Base-by-base conservation (phyloP, 1,140 invertebrate species). In the Pogonomyrmex barbatus region DNA sequence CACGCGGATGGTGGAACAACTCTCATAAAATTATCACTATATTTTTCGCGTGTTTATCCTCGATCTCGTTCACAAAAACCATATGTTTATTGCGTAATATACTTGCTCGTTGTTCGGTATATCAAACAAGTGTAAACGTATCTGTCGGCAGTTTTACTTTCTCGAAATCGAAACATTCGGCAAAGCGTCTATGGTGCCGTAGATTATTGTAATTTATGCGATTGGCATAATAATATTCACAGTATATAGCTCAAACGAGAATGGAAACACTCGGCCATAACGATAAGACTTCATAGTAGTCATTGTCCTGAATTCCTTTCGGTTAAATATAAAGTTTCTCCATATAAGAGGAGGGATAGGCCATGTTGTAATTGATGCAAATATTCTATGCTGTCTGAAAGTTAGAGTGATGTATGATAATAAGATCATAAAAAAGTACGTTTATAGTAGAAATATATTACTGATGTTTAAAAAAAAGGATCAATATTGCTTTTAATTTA, bases 231-330 rank as follows among this genome's bases (percentile, higher is more conserved):
- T 65, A 78, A 47, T 63, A 24, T 83, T n/a, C 68, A 39, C 17
- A 12, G 4, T 50, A 50, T 50, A 50, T 47, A 73, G 17, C 56
- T 36, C 42, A 71, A 73, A 67, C 50, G 65, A 60, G 78, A 70
- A 70, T 70, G 65, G 63, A 81, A 70, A 83, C 54, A 33, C 52
- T 75, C 54, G 68, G 54, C 54, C 79, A 67, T 82, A 73, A 82
- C 79, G 54, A 82, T 82, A 82, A 82, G 67, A 14, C 54, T 56
- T 83, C 58, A 62, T 83, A 50, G 68, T 62, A 83, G 79, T 83
- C 79, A 83, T 83, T 83, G 79, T 83, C 54, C 79, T 83, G 79
- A 83, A 83, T 83, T 86, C 75, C 81, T 87, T 84, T 87, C 63
- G 58, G 68, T 85, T 85, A 63, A 70, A 87, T 83, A 79, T 62